These are phyloP conservation scores for Rhagium mordax DNA, from an alignment of 2,888 invertebrate genomes.

Conservation along the genomic window DNA sequence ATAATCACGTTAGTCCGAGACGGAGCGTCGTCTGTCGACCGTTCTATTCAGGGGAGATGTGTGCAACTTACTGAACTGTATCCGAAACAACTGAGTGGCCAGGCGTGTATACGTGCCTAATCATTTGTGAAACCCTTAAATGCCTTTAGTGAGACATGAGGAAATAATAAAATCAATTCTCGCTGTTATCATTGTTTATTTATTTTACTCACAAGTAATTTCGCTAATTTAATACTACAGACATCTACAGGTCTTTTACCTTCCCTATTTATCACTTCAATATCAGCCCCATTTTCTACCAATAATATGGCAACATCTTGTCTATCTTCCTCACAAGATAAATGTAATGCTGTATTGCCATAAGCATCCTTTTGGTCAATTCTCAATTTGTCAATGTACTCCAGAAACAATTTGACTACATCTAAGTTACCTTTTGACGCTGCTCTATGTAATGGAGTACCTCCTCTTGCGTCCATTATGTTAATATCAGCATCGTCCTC, in stretches of 20 bases:
- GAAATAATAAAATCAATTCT: neutral
- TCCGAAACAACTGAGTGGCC: too few species aligned
- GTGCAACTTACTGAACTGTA: too few species aligned
- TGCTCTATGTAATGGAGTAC: conserved; percentile 85
- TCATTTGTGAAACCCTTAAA: too few species aligned
- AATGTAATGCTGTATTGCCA: conserved; percentile 86
- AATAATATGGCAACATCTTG: conserved; percentile 78
- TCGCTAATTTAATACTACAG: conserved; percentile 59
- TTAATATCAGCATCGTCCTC: conserved; percentile 80
- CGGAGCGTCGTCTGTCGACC: too few species aligned
- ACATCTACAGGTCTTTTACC: conserved; percentile 79
- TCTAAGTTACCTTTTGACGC: conserved; percentile 82
- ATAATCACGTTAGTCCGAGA: too few species aligned
- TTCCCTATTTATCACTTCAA: conserved; percentile 77
- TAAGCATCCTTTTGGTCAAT: conserved; percentile 78
- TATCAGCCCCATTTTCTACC: conserved; percentile 77
- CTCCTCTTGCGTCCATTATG: conserved; percentile 78
- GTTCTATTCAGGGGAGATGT: too few species aligned
- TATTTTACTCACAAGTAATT: conserved; percentile 46
- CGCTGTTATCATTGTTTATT: neutral
- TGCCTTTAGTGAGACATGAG: neutral
- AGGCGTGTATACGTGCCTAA: too few species aligned
- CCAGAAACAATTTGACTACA: conserved; percentile 79
- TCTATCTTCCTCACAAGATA: conserved; percentile 87
- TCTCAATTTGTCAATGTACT: conserved; percentile 71